Evolutionary conservation across 2,888 invertebrate species (phyloP), one percentile per base, ranked within the genome.

Genomic region (Leptinotarsa rubiginosa): DNA sequence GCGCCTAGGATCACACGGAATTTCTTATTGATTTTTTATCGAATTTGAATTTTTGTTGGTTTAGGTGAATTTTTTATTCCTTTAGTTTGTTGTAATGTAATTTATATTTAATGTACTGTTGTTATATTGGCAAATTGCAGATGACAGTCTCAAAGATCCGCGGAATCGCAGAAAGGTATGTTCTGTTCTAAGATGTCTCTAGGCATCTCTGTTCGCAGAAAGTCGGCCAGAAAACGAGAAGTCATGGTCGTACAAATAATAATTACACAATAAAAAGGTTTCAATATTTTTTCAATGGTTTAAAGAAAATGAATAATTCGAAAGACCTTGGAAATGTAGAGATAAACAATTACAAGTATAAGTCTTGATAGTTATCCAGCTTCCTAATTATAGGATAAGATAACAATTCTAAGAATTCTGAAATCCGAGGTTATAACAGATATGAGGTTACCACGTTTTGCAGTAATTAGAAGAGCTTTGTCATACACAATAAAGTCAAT

Each of bases 401-500:
- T 12, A 64, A 64, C 31, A 15, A 41, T 41, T 41, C 41, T 41
- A 10, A 41, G 31, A 67, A 49, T 18, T 49, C 3, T 15, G 20
- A 49, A 65, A 65, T 47, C 1, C 20, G 20, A 65, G 65, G 62
- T 62, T 62, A 62, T 62, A 62, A n/a, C 4, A 41, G 41, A 31
- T 62, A 62, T 62, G 62, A 62, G 62, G 18, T 18, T 13, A 62
- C 62, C 62, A 62, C 62, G 62, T 62, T 62, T 62, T 41, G 5
- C 62, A 41, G 41, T 62, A 62, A 62, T 62, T 62, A 62, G 31
- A 41, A 62, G 62, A 62, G 62, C 41, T 41, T 62, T 62, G 62
- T 62, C 62, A 62, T 41, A 31, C 16, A 31, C 62, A n/a, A 41
- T 31, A 16, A 41, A 41, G 31, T 31, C 31, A 31, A 31, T 41